Evolutionary conservation across 2,113 vertebrate species (phyloP), one percentile per base, ranked within the genome.

Genomic region (Piliocolobus tephrosceles): DNA sequence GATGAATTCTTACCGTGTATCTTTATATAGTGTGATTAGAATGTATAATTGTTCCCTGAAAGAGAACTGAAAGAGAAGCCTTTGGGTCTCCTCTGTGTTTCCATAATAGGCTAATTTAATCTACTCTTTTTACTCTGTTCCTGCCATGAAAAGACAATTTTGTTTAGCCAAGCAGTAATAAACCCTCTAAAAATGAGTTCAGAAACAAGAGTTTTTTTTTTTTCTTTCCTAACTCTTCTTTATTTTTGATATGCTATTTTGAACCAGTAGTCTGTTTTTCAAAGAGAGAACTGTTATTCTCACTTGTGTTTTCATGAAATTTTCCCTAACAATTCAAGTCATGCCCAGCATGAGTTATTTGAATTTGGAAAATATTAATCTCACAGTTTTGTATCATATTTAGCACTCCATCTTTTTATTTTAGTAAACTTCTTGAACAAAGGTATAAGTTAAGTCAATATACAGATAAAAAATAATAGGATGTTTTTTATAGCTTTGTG

Each of bases 231-330:
- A 79, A 91, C 4, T 20, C 16, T 40, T 14, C 8, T 73, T 88
- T 79, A 61, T 90, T 80, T 94, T 93, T 92, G 7, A 80, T 72
- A 64, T 68, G 10, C 23, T 96, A 27, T 75, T 23, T 88, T 95
- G 16, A 85, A 73, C 1, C 20, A 75, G 32, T 52, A 40, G 6
- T 83, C 3, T 40, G 6, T 27, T 40, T 92, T 94, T 88, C 27
- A 90, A 45, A 95, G 40, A 95, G 14, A 94, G 83, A 91, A 30
- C 32, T 55, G 17, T 2, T 30, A 76, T 70, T 88, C 9, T 32
- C 47, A 91, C 40, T 43, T 84, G 18, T 68, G 10, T 43, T 55
- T 92, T 81, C 18, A 47, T 80, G 47, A 64, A 16, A 76, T 91
- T 78, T 95, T 66, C 45, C 18, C 13, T 75, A 83, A 84, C 72